These are phyloP conservation scores for Seladonia tumulorum DNA, from an alignment of 2,888 invertebrate genomes.

Conservation along the genomic window DNA sequence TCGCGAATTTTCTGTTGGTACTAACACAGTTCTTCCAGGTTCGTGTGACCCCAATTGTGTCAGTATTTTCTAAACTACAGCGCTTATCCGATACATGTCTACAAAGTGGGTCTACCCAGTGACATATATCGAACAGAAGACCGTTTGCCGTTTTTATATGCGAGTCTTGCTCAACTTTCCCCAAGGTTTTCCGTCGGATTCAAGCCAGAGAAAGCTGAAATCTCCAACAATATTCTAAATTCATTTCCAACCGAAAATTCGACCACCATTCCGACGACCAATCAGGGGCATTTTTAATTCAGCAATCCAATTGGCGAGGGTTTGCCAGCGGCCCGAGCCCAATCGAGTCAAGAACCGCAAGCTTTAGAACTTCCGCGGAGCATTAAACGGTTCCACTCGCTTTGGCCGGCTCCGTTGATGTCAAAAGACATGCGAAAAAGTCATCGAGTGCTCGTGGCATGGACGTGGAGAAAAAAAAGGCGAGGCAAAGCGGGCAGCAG, in stretches of 20 bases:
- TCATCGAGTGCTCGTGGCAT: not conserved
- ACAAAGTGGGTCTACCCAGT: too few species aligned
- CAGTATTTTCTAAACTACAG: too few species aligned
- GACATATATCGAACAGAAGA: too few species aligned
- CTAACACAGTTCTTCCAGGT: too few species aligned
- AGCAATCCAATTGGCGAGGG: not conserved
- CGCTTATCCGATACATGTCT: too few species aligned
- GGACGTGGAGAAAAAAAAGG: not conserved
- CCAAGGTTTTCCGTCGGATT: too few species aligned
- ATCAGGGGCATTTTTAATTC: not conserved
- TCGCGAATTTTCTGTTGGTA: too few species aligned
- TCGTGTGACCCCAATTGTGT: too few species aligned
- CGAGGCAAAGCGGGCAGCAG: not conserved
- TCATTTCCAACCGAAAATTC: not conserved
- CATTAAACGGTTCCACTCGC: not conserved
- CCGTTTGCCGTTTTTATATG: too few species aligned
- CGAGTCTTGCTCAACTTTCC: too few species aligned
- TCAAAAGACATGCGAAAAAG: conserved; percentile 1
- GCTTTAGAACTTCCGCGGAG: not conserved
- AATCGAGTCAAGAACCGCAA: not conserved
- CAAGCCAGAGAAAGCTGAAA: too few species aligned
- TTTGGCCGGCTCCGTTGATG: not conserved
- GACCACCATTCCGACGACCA: not conserved
- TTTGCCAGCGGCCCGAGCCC: not conserved
- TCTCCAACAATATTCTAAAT: not conserved